These are phyloP conservation scores for Procambarus clarkii DNA, from an alignment of 1,140 invertebrate species.

Conservation along the genomic window DNA sequence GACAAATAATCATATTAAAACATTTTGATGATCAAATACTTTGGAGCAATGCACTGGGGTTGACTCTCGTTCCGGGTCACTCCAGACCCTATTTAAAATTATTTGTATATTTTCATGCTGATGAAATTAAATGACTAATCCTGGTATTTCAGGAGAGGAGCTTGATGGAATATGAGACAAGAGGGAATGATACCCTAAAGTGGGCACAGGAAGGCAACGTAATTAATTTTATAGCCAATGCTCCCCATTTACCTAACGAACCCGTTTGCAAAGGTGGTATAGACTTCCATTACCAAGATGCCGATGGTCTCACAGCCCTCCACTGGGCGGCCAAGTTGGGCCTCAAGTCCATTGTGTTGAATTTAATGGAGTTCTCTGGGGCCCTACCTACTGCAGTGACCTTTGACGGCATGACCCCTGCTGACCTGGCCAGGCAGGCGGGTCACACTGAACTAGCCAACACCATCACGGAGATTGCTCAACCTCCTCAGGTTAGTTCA, in stretches of 20 bases:
- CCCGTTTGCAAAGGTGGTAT: not conserved
- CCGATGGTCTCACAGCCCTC: not conserved
- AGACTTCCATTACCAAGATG: constrained; percentile 29
- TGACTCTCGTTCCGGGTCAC: too few relatives aligned
- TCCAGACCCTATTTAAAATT: too few relatives aligned
- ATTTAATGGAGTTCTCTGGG: not conserved
- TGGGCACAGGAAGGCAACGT: too few relatives aligned
- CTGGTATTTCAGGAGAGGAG: too few relatives aligned
- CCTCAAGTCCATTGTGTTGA: not conserved
- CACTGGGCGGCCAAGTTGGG: constrained; percentile 37
- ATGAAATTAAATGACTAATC: too few relatives aligned
- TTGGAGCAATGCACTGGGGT: too few relatives aligned
- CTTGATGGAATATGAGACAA: too few relatives aligned
- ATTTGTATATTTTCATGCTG: too few relatives aligned
- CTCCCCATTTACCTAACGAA: not conserved
- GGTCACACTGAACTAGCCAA: constrained; percentile 7
- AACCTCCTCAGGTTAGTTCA: not conserved
- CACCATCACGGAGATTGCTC: not conserved
- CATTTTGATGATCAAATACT: too few relatives aligned
- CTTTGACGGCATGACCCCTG: not conserved
- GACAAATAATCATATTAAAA: too few relatives aligned
- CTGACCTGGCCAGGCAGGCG: constrained; percentile 8
- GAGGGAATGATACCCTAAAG: too few relatives aligned
- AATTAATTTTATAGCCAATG: not conserved
- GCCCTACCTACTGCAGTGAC: not conserved